Base-by-base conservation (phyloP, 2,888 invertebrate genomes). In the Ormyrus nitidulus region DNA sequence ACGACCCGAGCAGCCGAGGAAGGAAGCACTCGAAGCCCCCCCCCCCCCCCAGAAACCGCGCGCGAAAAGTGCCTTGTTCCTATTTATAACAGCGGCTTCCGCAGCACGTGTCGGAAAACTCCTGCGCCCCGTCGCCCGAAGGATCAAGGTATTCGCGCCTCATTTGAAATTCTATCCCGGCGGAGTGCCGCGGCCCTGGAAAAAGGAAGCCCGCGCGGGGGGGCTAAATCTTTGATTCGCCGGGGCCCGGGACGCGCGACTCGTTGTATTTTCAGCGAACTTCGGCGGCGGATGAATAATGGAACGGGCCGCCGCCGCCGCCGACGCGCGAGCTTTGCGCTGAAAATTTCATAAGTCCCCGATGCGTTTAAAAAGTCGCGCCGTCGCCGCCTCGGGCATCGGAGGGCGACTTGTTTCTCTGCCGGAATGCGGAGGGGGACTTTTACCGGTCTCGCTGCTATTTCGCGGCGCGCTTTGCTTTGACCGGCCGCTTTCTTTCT, bases 141-240 rank as follows among this genome's bases (percentile, higher is more conserved):
- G 66, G 73, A 74, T 79, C 79, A 65, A 80, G 71, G 71, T 68
- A 72, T 71, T 79, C 70, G 69, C 76, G 59, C 9, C 68, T 80
- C 85, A 83, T 83, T 84, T 82, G 83, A 83, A 84, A 84, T 84
- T 80, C 86, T 81, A 83, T 84, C 82, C 83, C 76, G 64, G 4
- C 34, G 75, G 65, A 69, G 70, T 11, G 66, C 49, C 5, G 46
- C n/a, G 10, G 56, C 10, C n/a, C 6, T 53, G 49, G 8, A 61
- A 54, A 10, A 54, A 84, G 84, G 79, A 84, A 81, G 81, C 73
- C 69, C 54, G 78, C 48, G 54, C 75, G 53, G 10, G 54, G 34
- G 61, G 49, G 59, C 54, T 59, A 76, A 71, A 80, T 80, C 71
- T 80, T 80, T 66, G 71, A 80, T 76, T 80, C 72, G 64, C 53